Conservation (phyloP, 2,797 vertebrate genomes). For the Synaphobranchus kaupii region DNA sequence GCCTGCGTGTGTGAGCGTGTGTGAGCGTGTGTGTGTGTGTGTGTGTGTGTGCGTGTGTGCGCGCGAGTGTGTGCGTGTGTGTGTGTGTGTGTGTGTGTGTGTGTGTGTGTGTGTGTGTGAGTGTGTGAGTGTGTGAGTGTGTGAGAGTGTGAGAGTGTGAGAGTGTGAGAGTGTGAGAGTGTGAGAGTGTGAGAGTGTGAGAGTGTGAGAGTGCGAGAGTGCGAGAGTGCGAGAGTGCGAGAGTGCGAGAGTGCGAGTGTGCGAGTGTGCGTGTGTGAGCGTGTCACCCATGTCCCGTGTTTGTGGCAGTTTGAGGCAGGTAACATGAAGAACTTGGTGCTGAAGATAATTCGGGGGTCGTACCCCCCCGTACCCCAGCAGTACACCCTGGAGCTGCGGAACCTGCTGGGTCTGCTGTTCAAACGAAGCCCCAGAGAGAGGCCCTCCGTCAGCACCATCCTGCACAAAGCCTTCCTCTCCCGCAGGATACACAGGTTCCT, state of each 20-base stretch:
- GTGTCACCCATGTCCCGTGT: slow-evolving; percentile 13
- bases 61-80: too few relatives aligned
- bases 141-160: slow-evolving; percentile 24
- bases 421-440: slow-evolving; percentile 91
- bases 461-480: slow-evolving; percentile 88
- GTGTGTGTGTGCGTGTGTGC: not conserved
- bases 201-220: slow-evolving; percentile 13
- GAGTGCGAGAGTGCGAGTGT: slow-evolving; percentile 8
- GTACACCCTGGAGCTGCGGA: slow-evolving; percentile 91
- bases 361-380: slow-evolving; percentile 90
- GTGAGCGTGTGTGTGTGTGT: not conserved
- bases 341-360: slow-evolving; percentile 97
- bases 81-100: too few relatives aligned
- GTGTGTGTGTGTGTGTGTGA: not conserved
- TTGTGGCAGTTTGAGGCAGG: slow-evolving; percentile 93
- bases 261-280: slow-evolving; percentile 23
- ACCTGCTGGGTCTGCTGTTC: slow-evolving; percentile 86
- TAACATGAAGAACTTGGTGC: slow-evolving; percentile 98
- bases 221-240: slow-evolving; percentile 22
- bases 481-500: slow-evolving; percentile 91
- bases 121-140: not conserved
- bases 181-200: slow-evolving; percentile 13
- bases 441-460: slow-evolving; percentile 87
- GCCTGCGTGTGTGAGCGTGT: not conserved
- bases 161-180: slow-evolving; percentile 18